Evolutionary conservation across 2,888 invertebrate species (phyloP).

Genomic region (Tyria jacobaeae): DNA sequence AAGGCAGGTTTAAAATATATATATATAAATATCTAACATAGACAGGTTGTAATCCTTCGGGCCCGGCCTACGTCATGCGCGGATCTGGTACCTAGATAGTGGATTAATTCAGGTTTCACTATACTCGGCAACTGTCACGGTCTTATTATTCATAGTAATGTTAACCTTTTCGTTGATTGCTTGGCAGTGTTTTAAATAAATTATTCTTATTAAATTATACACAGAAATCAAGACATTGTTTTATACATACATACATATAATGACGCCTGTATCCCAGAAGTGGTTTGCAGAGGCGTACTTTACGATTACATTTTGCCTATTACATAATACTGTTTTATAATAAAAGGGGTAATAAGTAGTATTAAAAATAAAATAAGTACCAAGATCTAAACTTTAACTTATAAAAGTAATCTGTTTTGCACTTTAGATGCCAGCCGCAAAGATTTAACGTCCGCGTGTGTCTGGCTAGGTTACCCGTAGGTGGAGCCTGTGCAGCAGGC

Average conservation of each 20-base stretch:
- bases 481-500: too few relatives aligned
- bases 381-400: too few relatives aligned
- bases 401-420: too few relatives aligned
- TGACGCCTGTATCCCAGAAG: too few relatives aligned
- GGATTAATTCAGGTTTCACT: slow-evolving; percentile 29
- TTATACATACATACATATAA: not conserved
- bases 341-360: too few relatives aligned
- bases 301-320: too few relatives aligned
- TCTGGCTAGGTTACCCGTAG: too few relatives aligned
- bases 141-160: not conserved
- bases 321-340: too few relatives aligned
- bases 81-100: slow-evolving; percentile 28
- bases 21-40: slow-evolving; percentile 5
- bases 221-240: not conserved
- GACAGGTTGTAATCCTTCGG: slow-evolving; percentile 39
- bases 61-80: slow-evolving; percentile 34
- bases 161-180: not conserved
- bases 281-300: too few relatives aligned
- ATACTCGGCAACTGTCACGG: slow-evolving; percentile 5
- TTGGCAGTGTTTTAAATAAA: not conserved
- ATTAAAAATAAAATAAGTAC: too few relatives aligned
- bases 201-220: not conserved
- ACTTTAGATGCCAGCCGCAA: too few relatives aligned
- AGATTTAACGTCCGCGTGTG: too few relatives aligned
- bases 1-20: not conserved